Percentiles rank a stretch among this genome's conserved stretches.
phyloP scores from a whole-genome alignment of 2,888 invertebrate species.

The Drosophila sordidapex region DNA sequence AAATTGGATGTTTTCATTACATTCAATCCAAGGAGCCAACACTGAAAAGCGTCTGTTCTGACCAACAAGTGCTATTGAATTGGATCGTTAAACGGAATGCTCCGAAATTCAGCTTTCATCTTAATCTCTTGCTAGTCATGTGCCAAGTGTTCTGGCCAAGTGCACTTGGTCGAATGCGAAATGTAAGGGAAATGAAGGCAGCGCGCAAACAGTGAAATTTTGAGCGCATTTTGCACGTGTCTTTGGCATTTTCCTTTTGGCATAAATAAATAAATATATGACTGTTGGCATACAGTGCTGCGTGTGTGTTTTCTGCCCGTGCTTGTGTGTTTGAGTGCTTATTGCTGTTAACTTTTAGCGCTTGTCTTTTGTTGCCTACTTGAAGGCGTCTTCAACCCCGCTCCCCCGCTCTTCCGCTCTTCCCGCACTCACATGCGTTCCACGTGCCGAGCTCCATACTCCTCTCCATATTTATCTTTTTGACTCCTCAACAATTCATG shows the following conservation, averaged over 20 bases:
- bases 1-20: slow-evolving; percentile 30
- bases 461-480: background rate
- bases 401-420: too few relatives aligned
- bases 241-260: slow-evolving; percentile 59
- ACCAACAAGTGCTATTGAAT: slow-evolving; percentile 62
- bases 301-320: slow-evolving; percentile 10
- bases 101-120: slow-evolving; percentile 19
- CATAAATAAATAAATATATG: slow-evolving; percentile 72
- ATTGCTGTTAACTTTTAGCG: slow-evolving; percentile 62
- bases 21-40: slow-evolving; percentile 7
- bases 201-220: slow-evolving; percentile 44
- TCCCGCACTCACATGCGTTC: too few relatives aligned
- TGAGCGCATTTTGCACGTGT: slow-evolving; percentile 68
- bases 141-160: slow-evolving; percentile 1
- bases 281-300: slow-evolving; percentile 22
- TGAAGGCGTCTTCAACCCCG: slow-evolving; percentile 36
- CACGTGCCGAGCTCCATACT: background rate
- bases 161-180: slow-evolving; percentile 36
- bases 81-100: slow-evolving; percentile 45
- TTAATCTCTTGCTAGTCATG: background rate
- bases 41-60: slow-evolving; percentile 16
- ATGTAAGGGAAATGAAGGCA: slow-evolving; percentile 31
- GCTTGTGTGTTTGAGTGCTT: slow-evolving; percentile 49
- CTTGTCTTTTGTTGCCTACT: slow-evolving; percentile 65
- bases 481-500: background rate